Evolutionary conservation across 2,888 invertebrate genomes (phyloP).

Genomic region (Rhaphigaster nebulosa): DNA sequence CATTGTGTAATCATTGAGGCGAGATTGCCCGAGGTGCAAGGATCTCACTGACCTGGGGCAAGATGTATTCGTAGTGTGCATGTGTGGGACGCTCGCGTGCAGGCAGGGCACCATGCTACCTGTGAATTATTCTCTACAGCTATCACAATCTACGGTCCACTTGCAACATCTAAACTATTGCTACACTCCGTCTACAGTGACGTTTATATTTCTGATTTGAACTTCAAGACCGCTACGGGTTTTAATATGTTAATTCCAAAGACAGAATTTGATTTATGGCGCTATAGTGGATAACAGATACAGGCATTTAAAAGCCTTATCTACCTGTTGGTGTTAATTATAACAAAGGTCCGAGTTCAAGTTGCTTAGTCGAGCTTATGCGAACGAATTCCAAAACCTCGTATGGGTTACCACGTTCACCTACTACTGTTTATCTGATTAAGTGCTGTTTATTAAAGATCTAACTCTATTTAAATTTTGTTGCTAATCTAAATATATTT

Average conservation of each 20-base stretch:
- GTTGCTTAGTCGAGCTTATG: neutral
- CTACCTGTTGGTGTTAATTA: neutral
- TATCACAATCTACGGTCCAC: conserved; percentile 21
- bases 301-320: neutral
- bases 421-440: neutral
- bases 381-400: too few relatives aligned
- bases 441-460: too few relatives aligned
- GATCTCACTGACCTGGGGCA: conserved; percentile 50
- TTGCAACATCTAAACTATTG: conserved; percentile 47
- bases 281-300: neutral
- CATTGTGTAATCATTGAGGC: neutral
- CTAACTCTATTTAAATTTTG: too few relatives aligned
- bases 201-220: neutral
- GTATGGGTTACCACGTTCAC: neutral
- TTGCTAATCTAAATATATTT: too few relatives aligned
- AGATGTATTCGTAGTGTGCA: conserved; percentile 44
- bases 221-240: neutral
- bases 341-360: neutral
- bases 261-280: neutral
- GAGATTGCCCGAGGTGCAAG: neutral
- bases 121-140: conserved; percentile 33
- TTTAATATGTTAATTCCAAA: neutral
- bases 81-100: conserved; percentile 48
- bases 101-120: neutral
- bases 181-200: neutral